Percentiles rank a stretch among this genome's conserved stretches.
phyloP scores from a whole-genome alignment of 2,797 vertebrate genomes.

The Chromis chromis region DNA sequence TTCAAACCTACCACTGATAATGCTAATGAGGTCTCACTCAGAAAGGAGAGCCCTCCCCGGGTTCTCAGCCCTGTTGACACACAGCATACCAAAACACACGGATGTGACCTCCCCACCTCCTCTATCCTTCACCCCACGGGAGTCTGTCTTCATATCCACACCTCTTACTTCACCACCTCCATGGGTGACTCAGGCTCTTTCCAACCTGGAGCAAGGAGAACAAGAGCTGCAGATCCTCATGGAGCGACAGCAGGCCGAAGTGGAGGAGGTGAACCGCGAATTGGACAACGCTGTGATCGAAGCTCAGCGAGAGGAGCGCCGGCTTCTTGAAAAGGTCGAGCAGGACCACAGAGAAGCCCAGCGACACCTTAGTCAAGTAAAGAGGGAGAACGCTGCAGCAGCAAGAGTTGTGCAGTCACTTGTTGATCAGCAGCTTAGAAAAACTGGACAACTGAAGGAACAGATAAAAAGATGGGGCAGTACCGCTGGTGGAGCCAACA shows the following conservation, averaged over 20 bases:
- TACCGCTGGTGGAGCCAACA: conserved; percentile 72
- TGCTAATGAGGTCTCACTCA: conserved; percentile 75
- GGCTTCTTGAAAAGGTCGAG: conserved; percentile 79
- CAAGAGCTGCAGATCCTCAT: conserved; percentile 76
- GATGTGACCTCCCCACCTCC: conserved; percentile 53
- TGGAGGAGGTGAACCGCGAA: conserved; percentile 78
- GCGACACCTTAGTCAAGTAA: conserved; percentile 77
- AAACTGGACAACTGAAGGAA: conserved; percentile 78
- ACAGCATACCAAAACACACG: conserved; percentile 54
- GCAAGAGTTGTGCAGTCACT: conserved; percentile 78
- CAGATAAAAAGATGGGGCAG: conserved; percentile 81
- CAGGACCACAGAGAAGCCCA: conserved; percentile 78
- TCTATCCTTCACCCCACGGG: conserved; percentile 41
- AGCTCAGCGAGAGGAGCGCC: conserved; percentile 80
- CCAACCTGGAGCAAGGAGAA: conserved; percentile 77
- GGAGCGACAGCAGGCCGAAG: conserved; percentile 76
- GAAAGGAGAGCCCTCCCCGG: conserved; percentile 79
- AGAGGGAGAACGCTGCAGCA: conserved; percentile 80
- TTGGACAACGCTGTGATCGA: conserved; percentile 76
- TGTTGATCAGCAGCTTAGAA: conserved; percentile 80
- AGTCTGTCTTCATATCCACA: conserved; percentile 62
- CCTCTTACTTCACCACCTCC: conserved; percentile 62
- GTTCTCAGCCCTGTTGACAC: conserved; percentile 76
- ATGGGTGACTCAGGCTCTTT: conserved; percentile 82
- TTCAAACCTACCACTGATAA: conserved; percentile 43